A percentile compares a stretch with the other conserved stretches of the same genome.
phyloP scores from a whole-genome alignment of 1,140 invertebrate species.

The Lordiphosa clarofinis region DNA sequence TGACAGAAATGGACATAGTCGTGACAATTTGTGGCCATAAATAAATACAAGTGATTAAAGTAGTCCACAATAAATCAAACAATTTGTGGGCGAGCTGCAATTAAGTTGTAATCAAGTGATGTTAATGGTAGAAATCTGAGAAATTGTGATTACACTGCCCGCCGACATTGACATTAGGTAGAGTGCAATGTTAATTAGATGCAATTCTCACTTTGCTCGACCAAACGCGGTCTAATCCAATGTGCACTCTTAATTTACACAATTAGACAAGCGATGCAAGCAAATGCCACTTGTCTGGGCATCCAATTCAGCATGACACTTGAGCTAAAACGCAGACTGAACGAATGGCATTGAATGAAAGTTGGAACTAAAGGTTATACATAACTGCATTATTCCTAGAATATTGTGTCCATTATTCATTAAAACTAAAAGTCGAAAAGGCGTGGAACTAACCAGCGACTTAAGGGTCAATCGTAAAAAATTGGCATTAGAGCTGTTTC shows the following conservation, averaged over 20 bases:
- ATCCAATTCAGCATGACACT: slow-evolving; percentile 50
- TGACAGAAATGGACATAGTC: slow-evolving; percentile 10
- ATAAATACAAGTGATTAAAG: slow-evolving; percentile 20
- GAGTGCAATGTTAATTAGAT: slow-evolving; percentile 54
- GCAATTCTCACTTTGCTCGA: slow-evolving; percentile 45
- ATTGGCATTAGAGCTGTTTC: too few species aligned
- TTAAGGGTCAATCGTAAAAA: too few species aligned
- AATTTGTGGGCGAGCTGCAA: slow-evolving; percentile 36
- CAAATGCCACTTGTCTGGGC: slow-evolving; percentile 29
- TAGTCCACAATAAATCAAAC: slow-evolving; percentile 30
- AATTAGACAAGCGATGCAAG: slow-evolving; percentile 40
- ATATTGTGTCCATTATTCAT: too few species aligned
- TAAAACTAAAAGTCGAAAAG: too few species aligned
- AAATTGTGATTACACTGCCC: slow-evolving; percentile 1
- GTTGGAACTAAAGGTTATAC: too few species aligned
- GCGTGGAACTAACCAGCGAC: too few species aligned
- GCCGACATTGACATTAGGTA: slow-evolving; percentile 33
- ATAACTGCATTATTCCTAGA: too few species aligned
- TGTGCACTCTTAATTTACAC: slow-evolving; percentile 49
- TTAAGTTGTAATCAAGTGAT: slow-evolving; percentile 19
- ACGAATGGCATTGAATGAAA: slow-evolving; percentile 36
- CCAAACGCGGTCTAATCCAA: slow-evolving; percentile 17
- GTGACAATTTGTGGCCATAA: slow-evolving; percentile 38
- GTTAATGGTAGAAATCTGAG: slow-evolving; percentile 2
- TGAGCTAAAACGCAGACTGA: slow-evolving; percentile 27